Percentiles rank a stretch among this genome's conserved stretches.
phyloP scores from a whole-genome alignment of 2,888 invertebrate species.

The Drosophila percnosoma region DNA sequence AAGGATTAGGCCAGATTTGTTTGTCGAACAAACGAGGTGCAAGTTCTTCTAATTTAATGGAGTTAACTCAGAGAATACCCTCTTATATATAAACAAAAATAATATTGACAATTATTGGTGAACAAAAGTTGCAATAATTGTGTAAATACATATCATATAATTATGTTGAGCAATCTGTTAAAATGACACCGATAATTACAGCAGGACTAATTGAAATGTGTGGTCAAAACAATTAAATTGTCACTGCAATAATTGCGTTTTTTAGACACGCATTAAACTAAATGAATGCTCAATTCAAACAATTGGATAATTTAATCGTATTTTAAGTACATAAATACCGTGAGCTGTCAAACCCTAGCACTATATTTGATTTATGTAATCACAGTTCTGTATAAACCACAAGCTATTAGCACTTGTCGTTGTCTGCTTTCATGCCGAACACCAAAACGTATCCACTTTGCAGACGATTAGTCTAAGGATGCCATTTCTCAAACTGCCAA shows the following conservation, averaged over 20 bases:
- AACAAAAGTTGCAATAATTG: neutral
- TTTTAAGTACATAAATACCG: neutral
- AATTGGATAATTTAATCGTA: neutral
- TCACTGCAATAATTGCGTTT: neutral
- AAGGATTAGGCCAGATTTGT: constrained; percentile 38
- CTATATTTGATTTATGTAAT: constrained; percentile 6
- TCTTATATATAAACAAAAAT: neutral
- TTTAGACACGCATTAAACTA: neutral
- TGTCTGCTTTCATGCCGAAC: constrained; percentile 1
- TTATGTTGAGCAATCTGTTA: neutral
- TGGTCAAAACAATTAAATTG: constrained; percentile 6
- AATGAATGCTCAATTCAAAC: neutral
- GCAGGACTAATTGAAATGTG: neutral
- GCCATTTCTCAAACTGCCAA: constrained; percentile 54
- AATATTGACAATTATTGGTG: neutral
- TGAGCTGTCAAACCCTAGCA: neutral
- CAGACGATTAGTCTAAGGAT: constrained; percentile 60
- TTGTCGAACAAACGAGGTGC: constrained; percentile 1
- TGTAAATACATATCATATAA: neutral
- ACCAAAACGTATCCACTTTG: constrained; percentile 55
- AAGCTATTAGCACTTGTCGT: neutral
- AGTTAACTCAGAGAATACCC: neutral
- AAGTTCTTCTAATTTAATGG: constrained; percentile 15
- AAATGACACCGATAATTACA: constrained; percentile 1
- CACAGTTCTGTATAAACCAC: constrained; percentile 1